A percentile compares a stretch with the other conserved stretches of the same genome.
Conservation (phyloP, 2,888 invertebrate species). For the Eugnorisma glareosa region DNA sequence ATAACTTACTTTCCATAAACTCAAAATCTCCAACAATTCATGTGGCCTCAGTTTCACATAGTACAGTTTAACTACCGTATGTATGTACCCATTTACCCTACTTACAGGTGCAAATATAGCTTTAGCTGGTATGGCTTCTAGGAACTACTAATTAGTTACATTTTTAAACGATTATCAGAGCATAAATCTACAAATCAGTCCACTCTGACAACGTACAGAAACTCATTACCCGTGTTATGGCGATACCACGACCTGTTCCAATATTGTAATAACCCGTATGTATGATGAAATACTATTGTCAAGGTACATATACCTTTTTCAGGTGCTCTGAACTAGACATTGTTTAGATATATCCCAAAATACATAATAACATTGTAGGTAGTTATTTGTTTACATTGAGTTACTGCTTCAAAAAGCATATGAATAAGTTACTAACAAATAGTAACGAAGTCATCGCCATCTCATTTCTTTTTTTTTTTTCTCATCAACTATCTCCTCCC, state of each 20-base stretch:
- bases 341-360: not conserved
- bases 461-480: no score
- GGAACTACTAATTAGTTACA: conserved; percentile 10
- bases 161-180: conserved; percentile 21
- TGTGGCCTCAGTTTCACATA: not conserved
- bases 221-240: conserved; percentile 61
- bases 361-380: not conserved
- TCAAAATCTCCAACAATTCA: not conserved
- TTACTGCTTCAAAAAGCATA: not conserved
- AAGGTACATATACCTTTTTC: conserved; percentile 41
- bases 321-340: conserved; percentile 47
- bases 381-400: not conserved
- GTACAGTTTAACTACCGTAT: not conserved
- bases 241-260: conserved; percentile 71
- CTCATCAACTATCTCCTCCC: no score
- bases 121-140: conserved; percentile 8
- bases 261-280: conserved; percentile 85
- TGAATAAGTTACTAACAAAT: not conserved
- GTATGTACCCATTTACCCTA: not conserved
- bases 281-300: conserved; percentile 54
- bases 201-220: conserved; percentile 31
- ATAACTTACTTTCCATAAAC: not conserved
- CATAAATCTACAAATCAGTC: conserved; percentile 53
- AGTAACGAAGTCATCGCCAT: not conserved
- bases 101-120: not conserved